phyloP scores from a whole-genome alignment of 2,888 invertebrate genomes.

The Luperina nickerlii region DNA sequence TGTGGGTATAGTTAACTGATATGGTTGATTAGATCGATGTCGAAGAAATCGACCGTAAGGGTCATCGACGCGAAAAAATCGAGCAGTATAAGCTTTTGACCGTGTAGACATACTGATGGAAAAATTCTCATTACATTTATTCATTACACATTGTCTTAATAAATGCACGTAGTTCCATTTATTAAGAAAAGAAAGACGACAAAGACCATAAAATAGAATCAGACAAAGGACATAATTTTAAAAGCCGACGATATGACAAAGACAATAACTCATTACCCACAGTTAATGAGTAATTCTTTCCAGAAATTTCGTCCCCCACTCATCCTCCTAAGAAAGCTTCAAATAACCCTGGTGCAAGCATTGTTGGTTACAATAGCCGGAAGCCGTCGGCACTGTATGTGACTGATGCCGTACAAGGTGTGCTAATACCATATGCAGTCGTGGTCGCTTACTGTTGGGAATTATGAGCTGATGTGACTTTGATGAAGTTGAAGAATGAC shows the following conservation, averaged over 20 bases:
- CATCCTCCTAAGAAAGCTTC: constrained; percentile 40
- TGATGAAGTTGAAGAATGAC: constrained; percentile 27
- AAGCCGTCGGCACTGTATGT: constrained; percentile 39
- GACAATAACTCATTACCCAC: neutral
- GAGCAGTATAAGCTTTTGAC: neutral
- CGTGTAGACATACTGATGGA: neutral
- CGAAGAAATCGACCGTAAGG: neutral
- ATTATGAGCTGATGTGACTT: constrained; percentile 45
- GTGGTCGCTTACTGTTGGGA: constrained; percentile 36
- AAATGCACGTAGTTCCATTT: neutral
- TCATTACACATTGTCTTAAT: neutral
- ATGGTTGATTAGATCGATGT: neutral
- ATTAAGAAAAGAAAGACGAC: neutral
- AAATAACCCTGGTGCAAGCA: constrained; percentile 53
- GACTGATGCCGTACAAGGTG: constrained; percentile 43
- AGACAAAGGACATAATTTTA: neutral
- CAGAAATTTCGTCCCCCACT: constrained; percentile 24
- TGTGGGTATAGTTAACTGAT: neutral
- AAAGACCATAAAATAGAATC: neutral
- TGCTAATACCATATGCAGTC: constrained; percentile 57
- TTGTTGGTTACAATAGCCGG: constrained; percentile 66
- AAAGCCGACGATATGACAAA: neutral
- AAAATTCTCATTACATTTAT: neutral
- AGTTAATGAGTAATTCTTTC: constrained; percentile 22
- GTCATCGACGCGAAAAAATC: neutral